Evolutionary conservation across 2,797 vertebrate genomes (phyloP), one percentile per base, ranked within the genome.

Genomic region (Astyanax mexicanus): DNA sequence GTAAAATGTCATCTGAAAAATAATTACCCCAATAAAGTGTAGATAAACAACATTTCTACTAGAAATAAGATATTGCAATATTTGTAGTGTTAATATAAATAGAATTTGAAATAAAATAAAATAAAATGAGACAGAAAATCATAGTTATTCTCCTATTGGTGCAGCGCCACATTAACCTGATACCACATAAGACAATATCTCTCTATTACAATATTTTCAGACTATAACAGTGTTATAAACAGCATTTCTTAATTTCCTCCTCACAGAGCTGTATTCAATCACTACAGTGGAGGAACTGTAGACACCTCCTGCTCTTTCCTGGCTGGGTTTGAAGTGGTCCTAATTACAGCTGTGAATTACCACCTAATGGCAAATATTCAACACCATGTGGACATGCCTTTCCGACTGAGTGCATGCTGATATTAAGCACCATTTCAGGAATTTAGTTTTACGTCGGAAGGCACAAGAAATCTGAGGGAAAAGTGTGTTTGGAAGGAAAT

Each of bases 331-430:
- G 38, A 25, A 51, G 64, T 29, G 29, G 27, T 17, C 55, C 55
- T n/a, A 69, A 69, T 76, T 27, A 69, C 49, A 13, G 15, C 29
- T 35, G 29, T 38, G 40, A 58, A 75, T 69, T n/a, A 40, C 44
- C 49, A 12, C 25, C 21, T 76, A 69, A 64, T 77, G 60, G 44
- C 17, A 68, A 72, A 47, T 5, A 1, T 38, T 69, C 32, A 23
- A 55, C 21, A 35, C 23, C 40, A 25, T 44, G 66, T 19, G 47
- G 8, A 35, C 25, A 58, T 58, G 25, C 15, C 8, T 38, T 23
- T 52, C 11, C 15, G 2, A 17, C 29, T 17, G 29, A 29, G n/a
- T n/a, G 47, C 27, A 32, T 57, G 23, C 65, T 0, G 3, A n/a
- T 55, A 61, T 47, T 69, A 52, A 58, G 74, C 17, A 66, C 8